Evolutionary conservation across 1,140 invertebrate genomes (phyloP).

Genomic region (Stegodyphus dumicola): DNA sequence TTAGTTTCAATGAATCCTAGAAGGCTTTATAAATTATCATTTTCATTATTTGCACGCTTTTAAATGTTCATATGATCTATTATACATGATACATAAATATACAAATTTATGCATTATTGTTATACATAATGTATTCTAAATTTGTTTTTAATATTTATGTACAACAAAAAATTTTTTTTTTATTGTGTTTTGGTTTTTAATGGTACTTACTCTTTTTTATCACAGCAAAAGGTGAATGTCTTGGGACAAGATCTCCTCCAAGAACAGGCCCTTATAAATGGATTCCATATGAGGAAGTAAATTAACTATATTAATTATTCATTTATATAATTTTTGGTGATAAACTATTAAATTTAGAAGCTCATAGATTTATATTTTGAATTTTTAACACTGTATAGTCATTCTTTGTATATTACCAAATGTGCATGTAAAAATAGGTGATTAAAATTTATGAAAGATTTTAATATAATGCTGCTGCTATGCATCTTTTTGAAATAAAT

Average conservation of each 20-base stretch:
- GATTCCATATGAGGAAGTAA: constrained; percentile 38
- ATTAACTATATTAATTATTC: neutral
- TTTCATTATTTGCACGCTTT: too few species aligned
- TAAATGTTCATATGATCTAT: too few species aligned
- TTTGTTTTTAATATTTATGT: neutral
- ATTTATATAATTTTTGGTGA: neutral
- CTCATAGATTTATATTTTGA: neutral
- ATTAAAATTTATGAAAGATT: neutral
- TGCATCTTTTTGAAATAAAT: neutral
- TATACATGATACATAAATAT: too few species aligned
- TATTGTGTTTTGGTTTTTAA: neutral
- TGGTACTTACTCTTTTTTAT: neutral
- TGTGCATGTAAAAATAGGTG: neutral
- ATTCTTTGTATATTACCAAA: neutral
- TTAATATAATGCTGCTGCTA: neutral
- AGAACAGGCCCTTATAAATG: constrained; percentile 30
- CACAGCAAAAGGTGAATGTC: constrained; percentile 15
- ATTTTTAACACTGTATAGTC: neutral
- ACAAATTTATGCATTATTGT: too few species aligned
- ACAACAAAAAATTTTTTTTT: too few species aligned
- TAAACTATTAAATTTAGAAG: neutral
- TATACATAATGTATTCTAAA: too few species aligned
- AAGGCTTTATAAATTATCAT: too few species aligned
- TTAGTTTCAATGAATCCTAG: too few species aligned
- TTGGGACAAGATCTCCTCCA: constrained; percentile 1